These are phyloP conservation scores for Vidua chalybeata DNA, from an alignment of 2,113 vertebrate genomes.

Conservation along the genomic window DNA sequence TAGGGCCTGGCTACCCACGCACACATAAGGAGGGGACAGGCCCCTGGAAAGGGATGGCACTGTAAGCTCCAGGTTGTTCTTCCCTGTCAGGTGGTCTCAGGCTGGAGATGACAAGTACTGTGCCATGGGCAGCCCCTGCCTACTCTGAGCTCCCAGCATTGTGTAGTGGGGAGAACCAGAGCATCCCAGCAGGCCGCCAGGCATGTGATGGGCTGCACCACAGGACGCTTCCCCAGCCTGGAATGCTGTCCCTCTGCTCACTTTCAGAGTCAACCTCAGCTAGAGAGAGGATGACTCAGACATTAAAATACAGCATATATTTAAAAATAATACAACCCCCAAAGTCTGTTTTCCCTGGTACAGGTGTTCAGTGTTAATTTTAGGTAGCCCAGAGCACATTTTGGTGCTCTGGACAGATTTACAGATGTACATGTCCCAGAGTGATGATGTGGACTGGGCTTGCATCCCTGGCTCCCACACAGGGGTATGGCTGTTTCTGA, in stretches of 20 bases:
- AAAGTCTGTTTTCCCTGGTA: background rate
- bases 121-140: background rate
- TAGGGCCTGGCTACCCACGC: background rate
- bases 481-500: background rate
- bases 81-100: background rate
- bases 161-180: background rate
- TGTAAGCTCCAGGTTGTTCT: background rate
- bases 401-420: background rate
- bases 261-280: background rate
- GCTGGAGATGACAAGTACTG: background rate
- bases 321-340: background rate
- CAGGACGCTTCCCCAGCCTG: rapidly evolving
- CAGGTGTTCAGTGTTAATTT: background rate
- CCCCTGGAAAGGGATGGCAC: background rate
- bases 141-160: background rate
- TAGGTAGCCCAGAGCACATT: background rate
- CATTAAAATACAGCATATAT: background rate
- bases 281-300: background rate
- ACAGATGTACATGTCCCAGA: background rate
- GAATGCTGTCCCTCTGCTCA: background rate
- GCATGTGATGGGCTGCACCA: background rate
- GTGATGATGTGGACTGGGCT: background rate
- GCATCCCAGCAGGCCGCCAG: background rate
- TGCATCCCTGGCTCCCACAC: background rate
- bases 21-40: background rate